phyloP scores from a whole-genome alignment of 1,140 invertebrate species.

The Contarinia nasturtii region DNA sequence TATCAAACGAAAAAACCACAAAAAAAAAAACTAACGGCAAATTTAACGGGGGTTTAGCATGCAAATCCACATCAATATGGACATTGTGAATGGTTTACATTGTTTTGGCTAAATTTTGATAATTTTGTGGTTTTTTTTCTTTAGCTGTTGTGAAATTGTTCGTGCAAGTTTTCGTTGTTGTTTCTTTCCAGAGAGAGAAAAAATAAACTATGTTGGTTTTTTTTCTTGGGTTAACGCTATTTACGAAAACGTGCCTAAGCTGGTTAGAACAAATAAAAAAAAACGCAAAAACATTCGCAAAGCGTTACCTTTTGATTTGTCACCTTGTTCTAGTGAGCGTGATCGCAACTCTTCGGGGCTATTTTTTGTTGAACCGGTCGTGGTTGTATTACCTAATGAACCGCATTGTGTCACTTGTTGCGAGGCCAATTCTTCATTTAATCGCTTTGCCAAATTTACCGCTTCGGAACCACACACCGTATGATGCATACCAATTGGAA shows the following conservation, averaged over 20 bases:
- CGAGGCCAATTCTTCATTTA: conserved; percentile 46
- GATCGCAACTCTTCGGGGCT: conserved; percentile 36
- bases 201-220: conserved; percentile 10
- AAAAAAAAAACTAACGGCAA: not conserved
- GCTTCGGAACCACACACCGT: conserved; percentile 51
- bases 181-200: no score
- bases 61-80: conserved; percentile 1
- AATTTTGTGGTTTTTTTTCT: no score
- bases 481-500: conserved; percentile 45
- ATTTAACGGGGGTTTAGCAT: not conserved
- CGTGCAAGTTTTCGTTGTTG: no score
- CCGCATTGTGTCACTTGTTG: conserved; percentile 28
- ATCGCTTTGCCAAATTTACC: conserved; percentile 46
- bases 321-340: conserved; percentile 40
- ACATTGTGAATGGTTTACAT: not conserved
- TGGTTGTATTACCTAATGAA: conserved; percentile 22
- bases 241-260: conserved; percentile 11
- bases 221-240: conserved; percentile 7
- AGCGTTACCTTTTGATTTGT: conserved; percentile 32
- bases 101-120: no score
- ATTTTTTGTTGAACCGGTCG: conserved; percentile 1
- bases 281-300: not conserved
- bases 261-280: conserved; percentile 6
- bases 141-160: no score
- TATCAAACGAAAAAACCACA: conserved; percentile 1